Conservation (phyloP, 2,113 vertebrate genomes). For the Corythaeola cristata region DNA sequence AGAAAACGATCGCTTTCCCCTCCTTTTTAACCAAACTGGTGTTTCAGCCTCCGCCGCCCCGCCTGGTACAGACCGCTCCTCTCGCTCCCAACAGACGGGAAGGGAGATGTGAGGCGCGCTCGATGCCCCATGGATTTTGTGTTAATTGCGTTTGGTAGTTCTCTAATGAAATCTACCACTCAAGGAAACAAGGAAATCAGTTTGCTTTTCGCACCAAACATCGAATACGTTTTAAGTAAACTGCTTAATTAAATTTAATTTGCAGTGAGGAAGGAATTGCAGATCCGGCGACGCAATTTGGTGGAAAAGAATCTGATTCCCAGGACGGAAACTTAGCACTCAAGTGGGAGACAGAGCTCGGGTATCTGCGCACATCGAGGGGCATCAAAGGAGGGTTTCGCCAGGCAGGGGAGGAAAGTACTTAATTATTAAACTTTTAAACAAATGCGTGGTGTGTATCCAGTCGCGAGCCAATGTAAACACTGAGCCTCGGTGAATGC, state of each 20-base stretch:
- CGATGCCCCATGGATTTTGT: background rate
- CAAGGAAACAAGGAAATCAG: slow-evolving; percentile 35
- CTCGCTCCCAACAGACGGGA: background rate
- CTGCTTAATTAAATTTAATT: slow-evolving; percentile 66
- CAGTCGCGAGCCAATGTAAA: background rate
- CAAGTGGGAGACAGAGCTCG: slow-evolving; percentile 10
- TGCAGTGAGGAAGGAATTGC: slow-evolving; percentile 43
- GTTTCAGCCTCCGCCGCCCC: background rate
- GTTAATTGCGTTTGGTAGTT: background rate
- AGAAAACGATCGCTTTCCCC: background rate
- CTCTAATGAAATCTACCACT: background rate
- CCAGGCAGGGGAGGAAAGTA: background rate
- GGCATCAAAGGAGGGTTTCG: slow-evolving; percentile 28
- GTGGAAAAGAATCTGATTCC: slow-evolving; percentile 35
- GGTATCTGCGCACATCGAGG: slow-evolving; percentile 8
- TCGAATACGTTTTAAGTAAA: slow-evolving; percentile 53
- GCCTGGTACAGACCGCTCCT: background rate
- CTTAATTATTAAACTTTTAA: slow-evolving; percentile 45
- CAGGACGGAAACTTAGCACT: slow-evolving; percentile 31
- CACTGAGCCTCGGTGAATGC: background rate
- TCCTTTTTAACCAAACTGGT: background rate
- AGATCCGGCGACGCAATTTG: slow-evolving; percentile 48
- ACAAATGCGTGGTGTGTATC: background rate
- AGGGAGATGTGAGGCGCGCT: background rate
- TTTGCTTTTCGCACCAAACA: slow-evolving; percentile 67